phyloP scores from a whole-genome alignment of 2,888 invertebrate genomes.

The Cremastinae sp. region DNA sequence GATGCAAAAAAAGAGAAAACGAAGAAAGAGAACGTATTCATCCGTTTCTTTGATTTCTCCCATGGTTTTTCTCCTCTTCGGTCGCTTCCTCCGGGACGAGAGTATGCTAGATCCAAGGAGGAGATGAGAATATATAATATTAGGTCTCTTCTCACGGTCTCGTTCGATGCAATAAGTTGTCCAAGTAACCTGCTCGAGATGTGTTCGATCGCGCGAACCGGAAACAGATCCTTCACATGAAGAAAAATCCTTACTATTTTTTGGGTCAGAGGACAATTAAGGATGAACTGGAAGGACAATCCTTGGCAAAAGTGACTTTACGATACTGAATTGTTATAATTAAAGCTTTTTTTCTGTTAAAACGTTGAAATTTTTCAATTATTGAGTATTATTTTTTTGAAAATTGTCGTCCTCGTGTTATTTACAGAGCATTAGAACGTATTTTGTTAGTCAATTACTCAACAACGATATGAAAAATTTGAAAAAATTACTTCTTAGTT shows the following conservation, averaged over 20 bases:
- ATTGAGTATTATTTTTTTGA: too few species aligned
- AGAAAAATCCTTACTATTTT: slow-evolving; percentile 31
- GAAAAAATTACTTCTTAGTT: too few species aligned
- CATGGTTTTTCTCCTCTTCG: slow-evolving; percentile 18
- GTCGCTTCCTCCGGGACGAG: slow-evolving; percentile 24
- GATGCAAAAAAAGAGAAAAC: not conserved
- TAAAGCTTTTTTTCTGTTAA: not conserved
- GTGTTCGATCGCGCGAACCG: slow-evolving; percentile 14
- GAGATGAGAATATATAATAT: slow-evolving; percentile 47
- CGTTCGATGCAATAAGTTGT: slow-evolving; percentile 13
- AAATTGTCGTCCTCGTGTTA: too few species aligned
- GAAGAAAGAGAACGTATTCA: slow-evolving; percentile 8
- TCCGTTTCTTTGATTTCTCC: slow-evolving; percentile 21
- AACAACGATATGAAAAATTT: too few species aligned
- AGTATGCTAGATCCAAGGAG: slow-evolving; percentile 35
- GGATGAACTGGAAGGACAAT: too few species aligned
- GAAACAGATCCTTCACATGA: slow-evolving; percentile 7
- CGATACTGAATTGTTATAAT: not conserved
- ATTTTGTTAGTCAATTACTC: too few species aligned
- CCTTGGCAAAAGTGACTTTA: slow-evolving; percentile 4
- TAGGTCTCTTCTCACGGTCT: slow-evolving; percentile 1
- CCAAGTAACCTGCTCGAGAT: slow-evolving; percentile 44
- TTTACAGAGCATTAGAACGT: too few species aligned
- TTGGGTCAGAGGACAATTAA: slow-evolving; percentile 46
- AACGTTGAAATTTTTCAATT: too few species aligned